Conservation (phyloP, 2,797 vertebrate genomes). For the Catharus ustulatus region DNA sequence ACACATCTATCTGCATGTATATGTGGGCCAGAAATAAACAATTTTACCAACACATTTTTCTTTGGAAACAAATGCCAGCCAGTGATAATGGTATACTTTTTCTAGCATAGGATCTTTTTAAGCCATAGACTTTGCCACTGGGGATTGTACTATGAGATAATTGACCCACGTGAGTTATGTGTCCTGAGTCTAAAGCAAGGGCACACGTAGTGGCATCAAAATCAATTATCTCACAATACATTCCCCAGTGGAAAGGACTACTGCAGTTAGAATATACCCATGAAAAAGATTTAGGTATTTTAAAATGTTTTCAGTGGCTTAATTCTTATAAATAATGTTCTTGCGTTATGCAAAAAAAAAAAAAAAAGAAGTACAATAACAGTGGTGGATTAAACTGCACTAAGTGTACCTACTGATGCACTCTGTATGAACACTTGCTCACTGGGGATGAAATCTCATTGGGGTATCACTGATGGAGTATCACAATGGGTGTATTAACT, state of each 20-base stretch:
- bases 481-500: not conserved
- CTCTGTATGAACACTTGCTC: not conserved
- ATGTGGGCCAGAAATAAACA: not conserved
- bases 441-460: not conserved
- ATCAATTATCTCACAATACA: slow-evolving; percentile 46
- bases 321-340: slow-evolving; percentile 19
- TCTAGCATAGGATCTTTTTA: slow-evolving; percentile 14
- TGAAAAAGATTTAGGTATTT: slow-evolving; percentile 36
- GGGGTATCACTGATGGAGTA: not conserved
- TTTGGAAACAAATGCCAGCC: not conserved
- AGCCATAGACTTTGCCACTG: slow-evolving; percentile 22
- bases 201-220: slow-evolving; percentile 26
- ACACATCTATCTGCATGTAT: not conserved
- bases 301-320: slow-evolving; percentile 33
- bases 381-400: not conserved
- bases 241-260: not conserved
- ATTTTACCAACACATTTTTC: not conserved
- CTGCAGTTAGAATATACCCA: slow-evolving; percentile 6
- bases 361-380: not conserved
- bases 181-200: slow-evolving; percentile 60
- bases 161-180: slow-evolving; percentile 58
- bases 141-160: slow-evolving; percentile 52
- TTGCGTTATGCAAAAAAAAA: not conserved
- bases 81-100: slow-evolving; percentile 19
- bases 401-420: not conserved